Evolutionary conservation across 2,797 vertebrate species (phyloP).

Genomic region (Tauraco hartlaubi): DNA sequence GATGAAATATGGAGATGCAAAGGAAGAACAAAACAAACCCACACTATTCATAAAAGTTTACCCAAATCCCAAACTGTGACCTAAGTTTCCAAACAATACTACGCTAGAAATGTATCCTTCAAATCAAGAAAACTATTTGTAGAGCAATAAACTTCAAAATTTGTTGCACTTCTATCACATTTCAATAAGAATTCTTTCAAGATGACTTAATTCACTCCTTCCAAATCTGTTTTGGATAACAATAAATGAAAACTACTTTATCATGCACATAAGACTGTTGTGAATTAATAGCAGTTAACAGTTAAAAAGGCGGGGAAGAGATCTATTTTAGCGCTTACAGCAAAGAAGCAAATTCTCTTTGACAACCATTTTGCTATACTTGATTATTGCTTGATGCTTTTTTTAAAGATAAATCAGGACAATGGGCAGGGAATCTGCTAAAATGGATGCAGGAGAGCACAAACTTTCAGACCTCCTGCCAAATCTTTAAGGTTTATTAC

Average conservation of each 20-base stretch:
- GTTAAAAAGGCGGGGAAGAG: neutral
- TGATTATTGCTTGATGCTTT: neutral
- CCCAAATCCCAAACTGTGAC: neutral
- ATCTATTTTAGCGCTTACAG: neutral
- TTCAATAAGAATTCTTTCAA: neutral
- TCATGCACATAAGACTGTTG: neutral
- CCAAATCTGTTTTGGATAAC: neutral
- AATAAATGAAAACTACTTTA: neutral
- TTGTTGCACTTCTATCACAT: neutral
- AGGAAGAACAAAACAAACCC: neutral
- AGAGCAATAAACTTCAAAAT: neutral
- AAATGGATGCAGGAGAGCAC: neutral
- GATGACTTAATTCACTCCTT: neutral
- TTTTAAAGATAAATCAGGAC: neutral
- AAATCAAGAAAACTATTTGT: constrained; percentile 5
- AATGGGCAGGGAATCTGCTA: neutral
- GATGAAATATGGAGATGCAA: neutral
- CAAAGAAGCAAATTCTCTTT: neutral
- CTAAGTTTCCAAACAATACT: neutral
- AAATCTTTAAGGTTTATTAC: neutral
- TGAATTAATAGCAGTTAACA: neutral
- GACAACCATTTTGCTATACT: neutral
- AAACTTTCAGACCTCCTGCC: neutral
- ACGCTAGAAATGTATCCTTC: neutral
- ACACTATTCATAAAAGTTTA: neutral